Evolutionary conservation across 2,888 invertebrate genomes (phyloP).

Genomic region (Chromoteleia sp.): DNA sequence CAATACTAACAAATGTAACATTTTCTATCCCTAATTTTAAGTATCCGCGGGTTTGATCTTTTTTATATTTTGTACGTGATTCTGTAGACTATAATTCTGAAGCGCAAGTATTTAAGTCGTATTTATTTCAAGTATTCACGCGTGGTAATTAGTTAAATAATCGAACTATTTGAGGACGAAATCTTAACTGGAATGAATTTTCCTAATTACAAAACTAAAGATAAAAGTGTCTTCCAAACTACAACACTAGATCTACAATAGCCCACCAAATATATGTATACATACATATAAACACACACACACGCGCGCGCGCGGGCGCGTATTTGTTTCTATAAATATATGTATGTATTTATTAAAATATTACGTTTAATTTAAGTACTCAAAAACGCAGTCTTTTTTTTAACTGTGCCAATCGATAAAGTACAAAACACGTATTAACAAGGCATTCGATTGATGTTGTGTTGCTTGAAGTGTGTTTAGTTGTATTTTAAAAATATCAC

Average conservation of each 20-base stretch:
- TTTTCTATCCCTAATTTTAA: background rate
- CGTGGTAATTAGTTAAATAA: background rate
- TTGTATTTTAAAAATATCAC: background rate
- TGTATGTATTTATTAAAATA: conserved; percentile 7
- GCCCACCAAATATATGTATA: conserved; percentile 16
- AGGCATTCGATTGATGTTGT: background rate
- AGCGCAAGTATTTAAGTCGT: background rate
- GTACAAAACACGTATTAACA: conserved; percentile 14
- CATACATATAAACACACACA: no score
- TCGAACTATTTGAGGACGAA: background rate
- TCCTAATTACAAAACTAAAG: background rate
- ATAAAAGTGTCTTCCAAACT: conserved; percentile 25
- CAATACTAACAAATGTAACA: background rate
- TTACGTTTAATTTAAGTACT: background rate
- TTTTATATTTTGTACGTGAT: background rate
- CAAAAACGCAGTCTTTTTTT: background rate
- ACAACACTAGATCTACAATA: conserved; percentile 13
- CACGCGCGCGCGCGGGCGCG: no score
- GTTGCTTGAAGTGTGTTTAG: conserved; percentile 12
- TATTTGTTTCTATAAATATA: no score
- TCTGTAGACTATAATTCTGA: background rate
- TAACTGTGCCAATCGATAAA: conserved; percentile 26
- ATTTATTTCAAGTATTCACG: background rate
- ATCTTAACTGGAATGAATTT: background rate
- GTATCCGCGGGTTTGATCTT: background rate